Evolutionary conservation across 2,113 vertebrate species (phyloP).

Genomic region (Clarias magur): DNA sequence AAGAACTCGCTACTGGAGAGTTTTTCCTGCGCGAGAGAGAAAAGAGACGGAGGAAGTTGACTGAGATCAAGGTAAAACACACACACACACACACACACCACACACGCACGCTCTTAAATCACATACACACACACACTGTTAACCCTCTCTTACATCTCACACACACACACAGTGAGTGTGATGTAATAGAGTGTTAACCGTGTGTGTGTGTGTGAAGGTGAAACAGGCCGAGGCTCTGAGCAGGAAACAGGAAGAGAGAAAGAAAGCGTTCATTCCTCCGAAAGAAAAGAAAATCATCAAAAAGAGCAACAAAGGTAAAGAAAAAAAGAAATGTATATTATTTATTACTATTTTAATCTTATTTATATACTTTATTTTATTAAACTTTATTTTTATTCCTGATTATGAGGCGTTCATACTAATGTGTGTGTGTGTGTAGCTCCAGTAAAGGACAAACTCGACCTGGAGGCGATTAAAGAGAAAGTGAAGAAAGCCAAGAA

Average conservation of each 20-base stretch:
- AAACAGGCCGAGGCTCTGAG: constrained; percentile 86
- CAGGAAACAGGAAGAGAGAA: constrained; percentile 88
- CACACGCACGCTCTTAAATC: neutral
- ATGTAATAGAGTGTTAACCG: neutral
- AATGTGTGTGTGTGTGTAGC: constrained; percentile 62
- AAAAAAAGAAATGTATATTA: too few relatives aligned
- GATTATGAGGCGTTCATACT: too few relatives aligned
- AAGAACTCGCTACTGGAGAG: constrained; percentile 90
- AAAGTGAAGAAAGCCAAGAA: constrained; percentile 91
- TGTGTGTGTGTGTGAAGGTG: constrained; percentile 67
- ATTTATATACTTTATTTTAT: neutral
- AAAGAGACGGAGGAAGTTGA: constrained; percentile 85
- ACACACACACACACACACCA: constrained; percentile 45
- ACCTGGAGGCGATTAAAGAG: constrained; percentile 88
- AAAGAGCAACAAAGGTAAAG: constrained; percentile 81
- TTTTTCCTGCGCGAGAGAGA: constrained; percentile 92
- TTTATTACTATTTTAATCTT: too few relatives aligned
- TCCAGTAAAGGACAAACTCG: constrained; percentile 81
- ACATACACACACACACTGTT: neutral
- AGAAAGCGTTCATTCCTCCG: constrained; percentile 94
- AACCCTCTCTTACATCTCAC: too few relatives aligned
- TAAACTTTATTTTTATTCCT: neutral
- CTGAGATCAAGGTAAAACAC: constrained; percentile 85
- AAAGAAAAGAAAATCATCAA: constrained; percentile 86
- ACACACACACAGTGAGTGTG: constrained; percentile 48